These are phyloP conservation scores for Phylloscopus trochilus DNA, from an alignment of 2,113 vertebrate species.

Conservation along the genomic window DNA sequence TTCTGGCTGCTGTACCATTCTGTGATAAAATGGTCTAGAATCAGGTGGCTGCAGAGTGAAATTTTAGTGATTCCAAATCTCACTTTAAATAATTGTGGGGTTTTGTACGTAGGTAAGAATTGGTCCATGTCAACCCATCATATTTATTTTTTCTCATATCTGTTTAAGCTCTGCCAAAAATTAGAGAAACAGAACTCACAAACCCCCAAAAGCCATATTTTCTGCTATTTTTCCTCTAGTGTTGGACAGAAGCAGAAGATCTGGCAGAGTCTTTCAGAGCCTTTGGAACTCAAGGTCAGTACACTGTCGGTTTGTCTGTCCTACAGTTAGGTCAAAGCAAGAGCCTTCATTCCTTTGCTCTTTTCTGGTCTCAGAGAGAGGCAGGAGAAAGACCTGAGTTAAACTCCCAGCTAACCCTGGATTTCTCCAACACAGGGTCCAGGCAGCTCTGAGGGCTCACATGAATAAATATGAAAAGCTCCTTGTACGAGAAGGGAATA, in stretches of 20 bases:
- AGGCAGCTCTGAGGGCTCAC: background rate
- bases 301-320: background rate
- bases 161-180: background rate
- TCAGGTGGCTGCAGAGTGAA: background rate
- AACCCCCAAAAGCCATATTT: fast-evolving
- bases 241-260: background rate
- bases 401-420: background rate
- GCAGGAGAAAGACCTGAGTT: background rate
- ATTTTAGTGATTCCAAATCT: background rate
- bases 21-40: background rate
- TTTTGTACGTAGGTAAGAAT: background rate
- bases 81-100: background rate
- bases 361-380: background rate
- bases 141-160: background rate
- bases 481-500: background rate
- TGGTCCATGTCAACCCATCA: background rate
- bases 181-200: background rate
- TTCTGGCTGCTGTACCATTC: background rate
- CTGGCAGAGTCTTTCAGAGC: background rate
- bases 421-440: background rate
- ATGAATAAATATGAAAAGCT: background rate
- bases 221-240: background rate
- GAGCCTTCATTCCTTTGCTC: background rate
- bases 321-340: background rate
- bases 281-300: background rate